Evolutionary conservation across 2,113 vertebrate species (phyloP).

Genomic region (Mustela nigripes): DNA sequence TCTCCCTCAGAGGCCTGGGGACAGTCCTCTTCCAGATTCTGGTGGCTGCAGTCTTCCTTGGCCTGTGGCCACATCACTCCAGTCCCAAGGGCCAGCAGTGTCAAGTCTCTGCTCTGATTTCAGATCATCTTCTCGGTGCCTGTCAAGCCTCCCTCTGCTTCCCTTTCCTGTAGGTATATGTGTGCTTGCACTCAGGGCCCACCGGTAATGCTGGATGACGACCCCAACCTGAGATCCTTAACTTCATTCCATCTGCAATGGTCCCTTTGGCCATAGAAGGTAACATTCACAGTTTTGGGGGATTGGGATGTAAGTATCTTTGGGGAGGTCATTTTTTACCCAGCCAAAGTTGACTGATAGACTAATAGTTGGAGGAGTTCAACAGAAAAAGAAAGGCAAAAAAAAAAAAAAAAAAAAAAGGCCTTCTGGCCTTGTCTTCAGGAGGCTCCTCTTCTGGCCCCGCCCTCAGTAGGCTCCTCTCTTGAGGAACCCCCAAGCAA

Average conservation of each 20-base stretch:
- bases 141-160: background rate
- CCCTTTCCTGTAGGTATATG: background rate
- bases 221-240: background rate
- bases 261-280: background rate
- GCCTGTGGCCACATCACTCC: background rate
- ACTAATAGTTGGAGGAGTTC: background rate
- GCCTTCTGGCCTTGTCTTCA: background rate
- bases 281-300: background rate
- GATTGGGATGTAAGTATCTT: background rate
- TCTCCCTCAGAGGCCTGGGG: background rate
- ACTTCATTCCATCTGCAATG: background rate
- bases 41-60: background rate
- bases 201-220: background rate
- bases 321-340: background rate
- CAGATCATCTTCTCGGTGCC: background rate
- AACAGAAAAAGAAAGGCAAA: background rate
- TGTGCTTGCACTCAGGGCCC: no score
- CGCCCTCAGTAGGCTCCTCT: fast-evolving
- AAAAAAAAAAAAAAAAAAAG: background rate
- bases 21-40: background rate
- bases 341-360: background rate
- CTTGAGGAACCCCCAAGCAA: background rate
- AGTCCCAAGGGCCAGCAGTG: background rate
- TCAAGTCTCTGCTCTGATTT: background rate
- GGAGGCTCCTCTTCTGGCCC: background rate